Evolutionary conservation across 1,140 invertebrate species (phyloP).

Genomic region (Belonocnema kinseyi): DNA sequence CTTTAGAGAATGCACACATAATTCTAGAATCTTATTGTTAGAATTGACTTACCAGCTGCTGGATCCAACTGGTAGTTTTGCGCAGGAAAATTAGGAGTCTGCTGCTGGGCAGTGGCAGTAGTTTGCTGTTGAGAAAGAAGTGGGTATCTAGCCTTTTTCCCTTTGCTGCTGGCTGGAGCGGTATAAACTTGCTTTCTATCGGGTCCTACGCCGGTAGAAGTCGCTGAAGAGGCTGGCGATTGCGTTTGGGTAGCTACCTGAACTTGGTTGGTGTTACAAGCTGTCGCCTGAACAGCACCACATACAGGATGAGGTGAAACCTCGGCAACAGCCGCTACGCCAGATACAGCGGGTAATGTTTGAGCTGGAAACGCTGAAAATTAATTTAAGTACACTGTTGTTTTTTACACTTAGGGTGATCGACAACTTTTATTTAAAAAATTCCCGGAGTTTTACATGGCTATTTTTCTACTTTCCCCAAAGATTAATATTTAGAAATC

Average conservation of each 20-base stretch:
- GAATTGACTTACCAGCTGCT: constrained; percentile 67
- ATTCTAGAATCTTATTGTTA: too few species aligned
- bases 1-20: too few species aligned
- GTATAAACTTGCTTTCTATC: constrained; percentile 71
- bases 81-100: constrained; percentile 68
- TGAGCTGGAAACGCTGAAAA: constrained; percentile 64
- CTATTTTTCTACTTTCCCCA: too few species aligned
- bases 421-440: too few species aligned
- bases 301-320: constrained; percentile 57
- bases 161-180: constrained; percentile 64
- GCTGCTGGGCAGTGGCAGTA: constrained; percentile 61
- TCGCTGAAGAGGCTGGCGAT: constrained; percentile 66
- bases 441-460: too few species aligned
- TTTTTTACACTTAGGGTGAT: too few species aligned
- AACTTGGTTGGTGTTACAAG: constrained; percentile 72
- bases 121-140: constrained; percentile 72
- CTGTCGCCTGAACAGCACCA: constrained; percentile 59
- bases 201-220: constrained; percentile 59
- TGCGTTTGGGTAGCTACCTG: constrained; percentile 80
- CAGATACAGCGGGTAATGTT: constrained; percentile 58
- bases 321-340: constrained; percentile 54
- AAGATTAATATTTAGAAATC: too few species aligned
- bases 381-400: constrained; percentile 2
- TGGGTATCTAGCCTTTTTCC: constrained; percentile 70
- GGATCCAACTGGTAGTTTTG: constrained; percentile 74